phyloP scores from a whole-genome alignment of 2,888 invertebrate genomes.

The Parnassius smintheus region DNA sequence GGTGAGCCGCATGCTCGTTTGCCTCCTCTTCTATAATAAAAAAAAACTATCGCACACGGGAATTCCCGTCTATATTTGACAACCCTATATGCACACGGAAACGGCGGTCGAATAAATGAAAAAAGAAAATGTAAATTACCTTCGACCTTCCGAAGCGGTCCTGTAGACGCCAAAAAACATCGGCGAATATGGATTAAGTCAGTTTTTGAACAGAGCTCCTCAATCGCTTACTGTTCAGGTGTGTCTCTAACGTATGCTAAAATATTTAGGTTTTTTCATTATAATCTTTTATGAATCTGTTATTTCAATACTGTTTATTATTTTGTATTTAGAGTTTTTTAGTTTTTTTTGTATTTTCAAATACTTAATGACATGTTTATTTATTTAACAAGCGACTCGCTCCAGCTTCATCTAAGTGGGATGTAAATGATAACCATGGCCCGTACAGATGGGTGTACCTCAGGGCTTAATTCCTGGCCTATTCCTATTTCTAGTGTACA shows the following conservation, averaged over 20 bases:
- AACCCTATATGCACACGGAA: slow-evolving; percentile 33
- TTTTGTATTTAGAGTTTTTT: not conserved
- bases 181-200: slow-evolving; percentile 17
- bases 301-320: slow-evolving; percentile 2
- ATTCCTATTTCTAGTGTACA: no score
- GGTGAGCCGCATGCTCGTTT: no score
- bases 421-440: no score
- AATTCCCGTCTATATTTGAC: slow-evolving; percentile 16
- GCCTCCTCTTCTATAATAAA: no score
- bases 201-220: not conserved
- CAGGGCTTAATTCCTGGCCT: no score
- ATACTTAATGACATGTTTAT: no score
- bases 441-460: no score
- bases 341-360: not conserved
- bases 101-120: slow-evolving; percentile 20
- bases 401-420: no score
- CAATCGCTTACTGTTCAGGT: slow-evolving; percentile 10
- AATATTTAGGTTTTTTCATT: slow-evolving; percentile 12
- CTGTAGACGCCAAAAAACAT: slow-evolving; percentile 24
- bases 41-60: no score
- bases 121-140: slow-evolving; percentile 10
- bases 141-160: slow-evolving; percentile 15
- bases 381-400: no score
- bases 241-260: slow-evolving; percentile 10
- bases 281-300: not conserved